Base-by-base conservation (phyloP, 2,113 vertebrate species). In the Microcebus lehilahytsara region DNA sequence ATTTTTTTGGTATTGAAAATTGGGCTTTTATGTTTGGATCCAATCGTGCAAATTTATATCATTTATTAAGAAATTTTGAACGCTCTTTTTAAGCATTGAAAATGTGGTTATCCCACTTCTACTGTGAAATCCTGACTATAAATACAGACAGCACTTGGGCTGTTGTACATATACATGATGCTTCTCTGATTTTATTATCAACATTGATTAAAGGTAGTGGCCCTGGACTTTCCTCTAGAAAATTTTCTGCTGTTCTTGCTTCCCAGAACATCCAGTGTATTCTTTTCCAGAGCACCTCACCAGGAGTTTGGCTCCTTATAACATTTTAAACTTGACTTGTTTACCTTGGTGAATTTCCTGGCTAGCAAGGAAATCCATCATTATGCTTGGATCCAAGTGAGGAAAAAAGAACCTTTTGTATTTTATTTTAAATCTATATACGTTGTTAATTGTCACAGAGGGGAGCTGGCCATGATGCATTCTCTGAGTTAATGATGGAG, bases 261-360 rank as follows among this genome's bases (percentile, higher is more conserved):
- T 98, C 97, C 97, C 97, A 96, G 96, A 97, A 97, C 91, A 90
- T 84, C 89, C 83, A 32, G 5, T 93, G 89, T 91, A 93, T 96
- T 96, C 92, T 86, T 97, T 98, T 94, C 93, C 94, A 96, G 93
- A 97, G 97, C 83, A 75, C 97, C 96, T 96, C 96, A 95, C 96
- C 79, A 71, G 95, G 95, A 95, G 97, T 92, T 94, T 97, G 97
- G 97, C 97, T 16, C 62, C 91, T 93, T 91, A n/a, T 40, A 96
- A 83, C 75, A 37, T 97, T 97, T 97, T 94, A 91, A 96, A 83
- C 95, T 94, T 40, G 7, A 87, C 97, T 96, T 97, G 97, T 98
- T 98, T 98, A 98, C 96, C 96, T 98, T 98, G 97, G 97, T 96
- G 86, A 96, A 89, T 94, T 97, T 97, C 96, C 96, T 95, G 96